Conservation (phyloP, 1,140 invertebrate genomes). For the Drosophila lini region DNA sequence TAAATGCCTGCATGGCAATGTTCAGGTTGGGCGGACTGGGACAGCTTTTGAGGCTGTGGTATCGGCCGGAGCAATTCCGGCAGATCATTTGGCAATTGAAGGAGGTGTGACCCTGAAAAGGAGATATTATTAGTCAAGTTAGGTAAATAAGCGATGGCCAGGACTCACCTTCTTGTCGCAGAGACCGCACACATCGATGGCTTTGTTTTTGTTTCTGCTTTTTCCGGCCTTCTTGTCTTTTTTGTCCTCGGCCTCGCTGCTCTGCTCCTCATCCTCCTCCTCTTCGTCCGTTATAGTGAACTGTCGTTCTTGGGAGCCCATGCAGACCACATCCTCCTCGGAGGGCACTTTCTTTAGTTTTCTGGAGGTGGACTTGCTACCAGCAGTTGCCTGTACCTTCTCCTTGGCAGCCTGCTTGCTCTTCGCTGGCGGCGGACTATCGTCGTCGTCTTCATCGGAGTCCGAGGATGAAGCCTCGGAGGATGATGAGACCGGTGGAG, state of each 20-base stretch:
- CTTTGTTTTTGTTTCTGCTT: conserved; percentile 33
- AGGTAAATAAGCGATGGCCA: too few relatives aligned
- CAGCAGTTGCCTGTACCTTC: not conserved
- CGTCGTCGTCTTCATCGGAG: conserved; percentile 28
- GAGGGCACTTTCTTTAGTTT: conserved; percentile 28
- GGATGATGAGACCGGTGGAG: conserved; percentile 42
- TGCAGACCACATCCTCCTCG: conserved; percentile 73
- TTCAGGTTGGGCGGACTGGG: conserved; percentile 69
- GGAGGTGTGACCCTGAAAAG: conserved; percentile 66
- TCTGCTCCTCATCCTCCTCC: conserved; percentile 22
- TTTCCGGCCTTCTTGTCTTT: conserved; percentile 26
- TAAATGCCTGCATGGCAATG: conserved; percentile 66
- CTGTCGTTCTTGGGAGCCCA: conserved; percentile 58
- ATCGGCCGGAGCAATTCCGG: conserved; percentile 66
- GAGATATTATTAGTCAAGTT: not conserved
- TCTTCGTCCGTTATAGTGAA: conserved; percentile 66
- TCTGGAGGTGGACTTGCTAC: conserved; percentile 25
- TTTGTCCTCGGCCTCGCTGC: conserved; percentile 25
- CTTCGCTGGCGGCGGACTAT: conserved; percentile 23
- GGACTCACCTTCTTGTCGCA: conserved; percentile 65
- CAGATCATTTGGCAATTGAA: conserved; percentile 81
- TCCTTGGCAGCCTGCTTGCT: conserved; percentile 33
- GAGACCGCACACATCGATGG: conserved; percentile 32
- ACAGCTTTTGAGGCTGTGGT: conserved; percentile 70
- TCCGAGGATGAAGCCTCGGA: conserved; percentile 41